These are phyloP conservation scores for Alexandromys fortis DNA, from an alignment of 2,113 vertebrate species.

Conservation along the genomic window DNA sequence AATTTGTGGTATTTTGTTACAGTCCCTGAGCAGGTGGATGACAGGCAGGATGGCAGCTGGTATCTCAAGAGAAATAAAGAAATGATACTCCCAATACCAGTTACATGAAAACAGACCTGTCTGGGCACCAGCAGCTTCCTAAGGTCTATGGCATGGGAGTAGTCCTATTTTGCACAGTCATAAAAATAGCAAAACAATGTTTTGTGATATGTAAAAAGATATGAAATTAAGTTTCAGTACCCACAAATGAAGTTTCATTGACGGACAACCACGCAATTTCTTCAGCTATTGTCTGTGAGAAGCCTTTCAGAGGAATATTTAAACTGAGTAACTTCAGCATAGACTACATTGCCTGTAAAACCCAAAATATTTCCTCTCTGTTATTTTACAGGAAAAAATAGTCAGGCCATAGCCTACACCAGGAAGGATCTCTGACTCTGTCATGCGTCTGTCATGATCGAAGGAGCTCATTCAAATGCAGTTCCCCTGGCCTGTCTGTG, in stretches of 20 bases:
- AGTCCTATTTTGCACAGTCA: neutral
- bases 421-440: neutral
- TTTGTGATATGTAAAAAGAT: neutral
- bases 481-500: neutral
- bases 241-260: neutral
- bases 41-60: neutral
- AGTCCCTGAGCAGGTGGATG: neutral
- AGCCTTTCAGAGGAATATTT: fast-evolving
- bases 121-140: neutral
- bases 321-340: neutral
- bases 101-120: neutral
- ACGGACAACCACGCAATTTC: neutral
- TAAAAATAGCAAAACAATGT: neutral
- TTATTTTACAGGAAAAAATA: neutral
- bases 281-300: fast-evolving
- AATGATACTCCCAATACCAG: neutral
- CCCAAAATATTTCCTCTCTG: neutral
- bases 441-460: fast-evolving
- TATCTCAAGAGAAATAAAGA: neutral
- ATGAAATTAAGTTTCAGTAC: neutral
- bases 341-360: neutral
- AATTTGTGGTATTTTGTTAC: neutral
- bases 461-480: neutral
- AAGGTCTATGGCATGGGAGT: neutral
- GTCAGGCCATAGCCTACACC: neutral